phyloP scores from a whole-genome alignment of 2,888 invertebrate species.

The Slavum lentiscoides region DNA sequence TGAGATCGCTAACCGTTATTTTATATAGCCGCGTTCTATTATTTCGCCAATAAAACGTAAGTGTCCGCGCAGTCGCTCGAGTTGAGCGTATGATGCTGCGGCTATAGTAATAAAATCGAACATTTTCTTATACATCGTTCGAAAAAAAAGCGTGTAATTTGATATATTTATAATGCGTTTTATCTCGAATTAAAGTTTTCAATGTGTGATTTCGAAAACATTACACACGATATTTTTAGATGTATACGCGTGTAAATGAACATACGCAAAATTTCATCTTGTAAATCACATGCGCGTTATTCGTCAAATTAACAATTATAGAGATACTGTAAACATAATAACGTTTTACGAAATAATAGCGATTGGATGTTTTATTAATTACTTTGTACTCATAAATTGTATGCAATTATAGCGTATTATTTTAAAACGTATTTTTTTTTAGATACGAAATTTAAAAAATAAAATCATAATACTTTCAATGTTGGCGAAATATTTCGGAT shows the following conservation, averaged over 20 bases:
- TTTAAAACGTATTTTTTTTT: no score
- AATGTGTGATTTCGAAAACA: background rate
- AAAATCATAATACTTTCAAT: no score
- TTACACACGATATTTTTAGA: background rate
- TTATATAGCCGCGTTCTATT: background rate
- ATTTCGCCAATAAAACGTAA: conserved; percentile 28
- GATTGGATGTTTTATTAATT: no score
- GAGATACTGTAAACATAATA: no score
- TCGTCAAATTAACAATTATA: no score
- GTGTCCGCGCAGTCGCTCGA: background rate
- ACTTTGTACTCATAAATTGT: no score
- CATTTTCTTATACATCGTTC: background rate
- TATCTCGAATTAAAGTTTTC: background rate
- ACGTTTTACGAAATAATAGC: no score
- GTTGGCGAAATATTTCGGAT: no score
- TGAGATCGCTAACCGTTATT: background rate
- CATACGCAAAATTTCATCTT: no score
- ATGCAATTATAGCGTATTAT: no score
- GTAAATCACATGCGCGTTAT: no score
- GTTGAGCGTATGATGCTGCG: background rate
- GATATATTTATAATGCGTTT: background rate
- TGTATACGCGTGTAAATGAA: background rate
- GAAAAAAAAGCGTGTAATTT: background rate
- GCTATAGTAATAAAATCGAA: conserved; percentile 7
- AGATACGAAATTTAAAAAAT: no score